Evolutionary conservation across 2,113 vertebrate species (phyloP), one percentile per base, ranked within the genome.

Genomic region (Engraulis encrasicolus): DNA sequence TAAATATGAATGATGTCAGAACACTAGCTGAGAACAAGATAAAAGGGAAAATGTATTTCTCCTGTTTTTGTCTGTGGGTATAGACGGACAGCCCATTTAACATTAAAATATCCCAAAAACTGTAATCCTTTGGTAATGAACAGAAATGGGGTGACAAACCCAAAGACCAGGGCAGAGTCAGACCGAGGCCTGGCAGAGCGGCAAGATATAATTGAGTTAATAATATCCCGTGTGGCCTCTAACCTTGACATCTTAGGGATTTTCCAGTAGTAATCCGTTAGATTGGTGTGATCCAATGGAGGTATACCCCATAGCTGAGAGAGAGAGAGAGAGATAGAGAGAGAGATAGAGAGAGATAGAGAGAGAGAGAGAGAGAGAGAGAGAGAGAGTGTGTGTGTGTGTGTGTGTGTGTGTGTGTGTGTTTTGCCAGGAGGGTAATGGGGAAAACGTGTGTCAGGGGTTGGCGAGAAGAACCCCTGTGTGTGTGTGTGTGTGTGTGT

Each of bases 361-460:
- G 9, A 45, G 40, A 45, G 40, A 9, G 40, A 45, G 40, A 45
- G 40, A 45, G 40, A 45, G 40, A 45, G 4, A 45, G 40, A 45
- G 4, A 45, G 40, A 45, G 40, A 45, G 40, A 45, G 3, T 5
- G 9, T 45, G 9, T 45, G 40, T 45, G 40, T 45, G 40, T 45
- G 40, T 45, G 14, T 52, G 58, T 66, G 23, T 27, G 58, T 66
- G 23, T 12, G 58, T 66, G 23, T 61, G n/a, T 27, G 58, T 61
- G 58, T 11, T 11, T 12, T 79, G 19, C 23, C 36, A 52, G 36
- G 78, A 52, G 48, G 19, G 77, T 34, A 81, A 85, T 71, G n/a
- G 74, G 34, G 79, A 87, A 81, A 83, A 83, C 84, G 82, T 79
- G 82, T 85, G 84, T 80, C 36, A 48, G 38, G 79, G 34, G 37